These are phyloP conservation scores for Nymphicus hollandicus DNA, from an alignment of 2,113 vertebrate genomes.

Conservation along the genomic window DNA sequence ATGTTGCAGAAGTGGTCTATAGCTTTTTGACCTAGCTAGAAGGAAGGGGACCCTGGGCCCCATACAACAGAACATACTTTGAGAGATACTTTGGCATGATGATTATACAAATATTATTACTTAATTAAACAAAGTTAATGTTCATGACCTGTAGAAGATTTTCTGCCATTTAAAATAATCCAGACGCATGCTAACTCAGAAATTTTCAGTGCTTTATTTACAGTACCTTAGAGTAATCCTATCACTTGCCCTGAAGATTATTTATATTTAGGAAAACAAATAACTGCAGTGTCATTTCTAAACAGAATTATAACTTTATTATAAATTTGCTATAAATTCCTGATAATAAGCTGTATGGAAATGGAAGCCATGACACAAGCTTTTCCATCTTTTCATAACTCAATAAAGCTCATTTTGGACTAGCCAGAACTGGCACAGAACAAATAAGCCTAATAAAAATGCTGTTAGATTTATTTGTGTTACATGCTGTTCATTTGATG, in stretches of 20 bases:
- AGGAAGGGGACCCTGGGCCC: not conserved
- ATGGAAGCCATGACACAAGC: not conserved
- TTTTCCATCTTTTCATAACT: not conserved
- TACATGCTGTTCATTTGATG: not conserved
- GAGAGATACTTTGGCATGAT: not conserved
- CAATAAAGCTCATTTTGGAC: not conserved
- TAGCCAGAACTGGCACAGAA: not conserved
- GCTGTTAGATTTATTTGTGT: not conserved
- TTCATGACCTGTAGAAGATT: not conserved
- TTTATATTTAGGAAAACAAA: not conserved
- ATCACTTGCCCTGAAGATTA: not conserved
- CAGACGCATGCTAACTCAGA: not conserved
- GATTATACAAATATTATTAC: conserved; percentile 5
- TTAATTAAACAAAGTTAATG: not conserved
- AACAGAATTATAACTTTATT: not conserved
- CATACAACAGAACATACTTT: not conserved
- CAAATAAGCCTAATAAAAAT: not conserved
- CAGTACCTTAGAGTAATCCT: not conserved
- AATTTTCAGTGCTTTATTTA: not conserved
- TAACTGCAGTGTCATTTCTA: not conserved
- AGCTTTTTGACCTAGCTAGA: not conserved
- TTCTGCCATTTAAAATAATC: not conserved
- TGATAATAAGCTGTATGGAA: not conserved
- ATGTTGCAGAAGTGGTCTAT: not conserved
- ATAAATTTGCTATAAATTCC: not conserved